These are phyloP conservation scores for Shargacucullia verbasci DNA, from an alignment of 2,888 invertebrate species.

Conservation along the genomic window DNA sequence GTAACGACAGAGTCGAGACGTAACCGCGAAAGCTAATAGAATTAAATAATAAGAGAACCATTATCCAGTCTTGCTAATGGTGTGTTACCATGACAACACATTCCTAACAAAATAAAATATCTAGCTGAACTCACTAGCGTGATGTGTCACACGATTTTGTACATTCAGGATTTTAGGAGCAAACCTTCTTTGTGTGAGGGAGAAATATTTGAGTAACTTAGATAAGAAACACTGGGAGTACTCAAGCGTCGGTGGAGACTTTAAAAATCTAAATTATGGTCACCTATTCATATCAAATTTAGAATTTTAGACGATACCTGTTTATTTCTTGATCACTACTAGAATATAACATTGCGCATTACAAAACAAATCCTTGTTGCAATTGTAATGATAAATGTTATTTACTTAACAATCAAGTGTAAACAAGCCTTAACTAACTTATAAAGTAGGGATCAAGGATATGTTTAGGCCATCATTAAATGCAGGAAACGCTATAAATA, in stretches of 20 bases:
- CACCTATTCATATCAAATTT: too few species aligned
- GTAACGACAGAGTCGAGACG: conserved; percentile 48
- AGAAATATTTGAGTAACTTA: conserved; percentile 30
- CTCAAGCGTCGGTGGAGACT: conserved; percentile 15
- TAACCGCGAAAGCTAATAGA: conserved; percentile 53
- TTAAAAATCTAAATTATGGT: conserved; percentile 2
- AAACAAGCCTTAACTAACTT: conserved; percentile 16
- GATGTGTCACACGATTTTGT: conserved; percentile 76
- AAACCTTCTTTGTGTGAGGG: conserved; percentile 55
- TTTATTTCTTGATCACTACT: background rate
- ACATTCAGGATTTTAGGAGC: conserved; percentile 86
- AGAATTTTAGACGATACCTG: background rate
- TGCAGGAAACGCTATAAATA: conserved; percentile 14
- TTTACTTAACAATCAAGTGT: conserved; percentile 1
- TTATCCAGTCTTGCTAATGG: conserved; percentile 68
- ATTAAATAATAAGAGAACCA: conserved; percentile 62
- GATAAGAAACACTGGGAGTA: conserved; percentile 46
- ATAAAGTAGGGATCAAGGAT: conserved; percentile 22
- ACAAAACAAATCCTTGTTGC: background rate
- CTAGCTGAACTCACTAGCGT: conserved; percentile 75
- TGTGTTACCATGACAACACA: conserved; percentile 61
- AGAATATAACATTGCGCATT: background rate
- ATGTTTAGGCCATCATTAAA: conserved; percentile 51
- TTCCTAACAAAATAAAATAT: conserved; percentile 69
- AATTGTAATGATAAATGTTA: conserved; percentile 6